Evolutionary conservation across 2,888 invertebrate genomes (phyloP).

Genomic region (Scaptomyza polygonia): DNA sequence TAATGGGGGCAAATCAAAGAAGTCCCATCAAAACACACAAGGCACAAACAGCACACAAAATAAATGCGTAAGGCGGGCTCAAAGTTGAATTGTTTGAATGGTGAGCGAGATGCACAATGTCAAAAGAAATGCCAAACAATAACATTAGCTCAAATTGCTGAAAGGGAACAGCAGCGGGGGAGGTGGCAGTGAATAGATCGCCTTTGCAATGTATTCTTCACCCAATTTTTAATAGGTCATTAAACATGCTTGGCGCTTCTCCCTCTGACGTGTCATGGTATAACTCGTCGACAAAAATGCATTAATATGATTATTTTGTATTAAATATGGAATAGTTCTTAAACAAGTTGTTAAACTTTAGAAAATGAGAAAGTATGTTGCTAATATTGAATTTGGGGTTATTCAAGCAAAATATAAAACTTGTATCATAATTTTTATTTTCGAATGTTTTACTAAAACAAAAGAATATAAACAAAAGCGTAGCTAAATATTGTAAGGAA

Average conservation of each 20-base stretch:
- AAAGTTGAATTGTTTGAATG: slow-evolving; percentile 38
- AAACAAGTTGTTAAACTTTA: too few species aligned
- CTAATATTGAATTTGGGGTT: too few species aligned
- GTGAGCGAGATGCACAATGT: background rate
- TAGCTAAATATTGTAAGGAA: too few species aligned
- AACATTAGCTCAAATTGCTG: background rate
- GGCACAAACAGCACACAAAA: slow-evolving; percentile 20
- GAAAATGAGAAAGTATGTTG: too few species aligned
- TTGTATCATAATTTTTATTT: too few species aligned
- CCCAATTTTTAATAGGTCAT: slow-evolving; percentile 36
- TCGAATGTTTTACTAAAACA: too few species aligned
- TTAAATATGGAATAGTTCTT: too few species aligned
- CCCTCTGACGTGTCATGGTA: slow-evolving; percentile 22
- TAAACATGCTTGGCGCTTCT: slow-evolving; percentile 5
- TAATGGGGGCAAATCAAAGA: slow-evolving; percentile 35
- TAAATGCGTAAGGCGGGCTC: slow-evolving; percentile 6
- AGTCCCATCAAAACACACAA: slow-evolving; percentile 13
- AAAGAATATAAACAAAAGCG: too few species aligned
- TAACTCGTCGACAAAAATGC: slow-evolving; percentile 17
- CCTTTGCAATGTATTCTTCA: slow-evolving; percentile 18
- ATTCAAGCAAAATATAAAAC: too few species aligned
- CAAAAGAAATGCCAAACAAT: slow-evolving; percentile 4
- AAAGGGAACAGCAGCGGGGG: background rate
- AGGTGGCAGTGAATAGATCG: background rate
- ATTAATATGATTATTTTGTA: too few species aligned